Base-by-base conservation (phyloP, 2,888 invertebrate genomes). In the Choristoneura rosaceana region DNA sequence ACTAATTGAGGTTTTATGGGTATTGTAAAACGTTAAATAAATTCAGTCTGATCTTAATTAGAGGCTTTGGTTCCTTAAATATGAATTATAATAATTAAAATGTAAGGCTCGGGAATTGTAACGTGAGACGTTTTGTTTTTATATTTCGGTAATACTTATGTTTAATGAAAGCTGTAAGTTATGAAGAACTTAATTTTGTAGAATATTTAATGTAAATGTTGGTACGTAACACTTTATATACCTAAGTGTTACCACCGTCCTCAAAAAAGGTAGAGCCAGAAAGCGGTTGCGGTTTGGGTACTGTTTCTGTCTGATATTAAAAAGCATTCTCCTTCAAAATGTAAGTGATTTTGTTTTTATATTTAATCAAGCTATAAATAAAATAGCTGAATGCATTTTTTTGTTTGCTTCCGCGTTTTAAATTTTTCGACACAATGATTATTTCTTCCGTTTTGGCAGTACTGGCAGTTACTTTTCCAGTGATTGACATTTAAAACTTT, bases 1-100 rank as follows among this genome's bases (percentile, higher is more conserved):
- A 78, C 78, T 79, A 77, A 79, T 75, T 74, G 74, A 64, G 74
- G 75, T 79, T 81, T 81, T 77, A 73, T 69, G 68, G 74, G 63
- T 14, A 12, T 63, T 15, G 47, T 14, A 64, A 64, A 47, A 64
- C 33, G n/a, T 64, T 69, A 58, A 61, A 64, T 73, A 73, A 73
- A 69, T 64, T 73, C 60, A 34, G n/a, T 17, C 17, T 47, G 43
- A 71, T 67, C 73, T 73, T 73, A 73, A 73, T 73, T 73, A 64
- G 64, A 59, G 73, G 68, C 59, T 69, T 59, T 25, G 65, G 69
- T 58, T 64, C 58, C 47, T 73, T 64, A 69, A 67, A 67, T 52
- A 60, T 73, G 69, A 73, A 73, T 73, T 73, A 73, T 69, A 73
- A 69, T 73, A 73, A 73, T 73, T 73, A 73, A 69, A 73, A 17